Evolutionary conservation across 2,888 invertebrate genomes (phyloP).

Genomic region (Epinotia ramella): DNA sequence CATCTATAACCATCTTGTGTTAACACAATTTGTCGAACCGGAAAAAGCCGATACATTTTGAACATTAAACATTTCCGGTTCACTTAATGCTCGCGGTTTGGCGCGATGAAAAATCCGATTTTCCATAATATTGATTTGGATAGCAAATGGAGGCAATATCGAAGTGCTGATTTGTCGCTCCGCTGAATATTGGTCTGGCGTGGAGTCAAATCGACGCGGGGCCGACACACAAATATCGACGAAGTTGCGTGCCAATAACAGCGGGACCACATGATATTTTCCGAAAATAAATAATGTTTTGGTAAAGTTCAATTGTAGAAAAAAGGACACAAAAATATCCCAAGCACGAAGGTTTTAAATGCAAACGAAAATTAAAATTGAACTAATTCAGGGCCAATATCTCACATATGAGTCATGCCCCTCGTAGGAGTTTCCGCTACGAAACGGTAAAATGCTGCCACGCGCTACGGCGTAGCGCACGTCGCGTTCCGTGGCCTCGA

Average conservation of each 20-base stretch:
- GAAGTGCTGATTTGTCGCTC: constrained; percentile 84
- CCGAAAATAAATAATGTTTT: not conserved
- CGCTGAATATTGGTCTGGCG: constrained; percentile 81
- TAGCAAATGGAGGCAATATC: constrained; percentile 83
- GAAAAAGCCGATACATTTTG: constrained; percentile 17
- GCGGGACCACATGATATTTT: not conserved
- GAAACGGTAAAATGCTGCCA: no score
- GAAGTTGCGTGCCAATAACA: constrained; percentile 4
- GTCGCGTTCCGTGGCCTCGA: no score
- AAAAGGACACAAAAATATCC: no score
- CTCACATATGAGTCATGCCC: no score
- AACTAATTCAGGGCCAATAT: no score
- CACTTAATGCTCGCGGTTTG: constrained; percentile 41
- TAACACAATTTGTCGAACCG: constrained; percentile 7
- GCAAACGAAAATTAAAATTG: no score
- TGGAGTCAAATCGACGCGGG: constrained; percentile 78
- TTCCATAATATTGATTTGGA: constrained; percentile 77
- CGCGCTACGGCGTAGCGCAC: no score
- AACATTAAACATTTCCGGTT: constrained; percentile 40
- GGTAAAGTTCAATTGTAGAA: no score
- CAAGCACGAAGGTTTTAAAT: no score
- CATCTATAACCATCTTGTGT: not conserved
- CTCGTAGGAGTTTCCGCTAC: no score
- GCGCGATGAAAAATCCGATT: constrained; percentile 77
- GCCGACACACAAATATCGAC: constrained; percentile 48